Conservation (phyloP, 1,140 invertebrate genomes). For the Drosophila pallidifrons region DNA sequence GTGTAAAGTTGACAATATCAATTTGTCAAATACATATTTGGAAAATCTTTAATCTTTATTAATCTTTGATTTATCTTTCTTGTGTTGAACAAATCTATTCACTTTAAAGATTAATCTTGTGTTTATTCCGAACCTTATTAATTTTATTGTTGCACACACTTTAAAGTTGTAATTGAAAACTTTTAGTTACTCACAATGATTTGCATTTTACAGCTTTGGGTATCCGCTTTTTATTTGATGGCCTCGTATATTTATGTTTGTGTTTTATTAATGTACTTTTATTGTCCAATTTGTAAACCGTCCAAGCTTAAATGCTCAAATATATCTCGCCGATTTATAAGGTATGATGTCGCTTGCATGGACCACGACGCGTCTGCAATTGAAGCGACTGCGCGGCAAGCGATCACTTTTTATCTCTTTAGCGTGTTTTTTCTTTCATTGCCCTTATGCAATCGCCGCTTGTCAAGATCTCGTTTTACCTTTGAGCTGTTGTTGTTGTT, state of each 20-base stretch:
- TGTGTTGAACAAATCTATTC: not conserved
- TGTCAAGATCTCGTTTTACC: slow-evolving; percentile 58
- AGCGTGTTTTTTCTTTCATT: slow-evolving; percentile 28
- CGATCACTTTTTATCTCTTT: slow-evolving; percentile 69
- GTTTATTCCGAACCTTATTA: not conserved
- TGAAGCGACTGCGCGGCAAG: slow-evolving; percentile 53
- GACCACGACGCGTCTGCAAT: slow-evolving; percentile 71
- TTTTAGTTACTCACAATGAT: slow-evolving; percentile 66
- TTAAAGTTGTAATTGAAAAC: not conserved
- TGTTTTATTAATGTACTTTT: slow-evolving; percentile 17
- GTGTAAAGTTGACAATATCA: not conserved
- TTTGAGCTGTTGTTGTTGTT: slow-evolving; percentile 6
- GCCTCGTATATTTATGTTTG: slow-evolving; percentile 27
- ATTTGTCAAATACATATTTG: too few relatives aligned
- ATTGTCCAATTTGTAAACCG: slow-evolving; percentile 45
- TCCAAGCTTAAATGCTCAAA: slow-evolving; percentile 55
- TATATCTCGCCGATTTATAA: slow-evolving; percentile 45
- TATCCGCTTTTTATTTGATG: slow-evolving; percentile 49
- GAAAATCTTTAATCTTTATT: too few relatives aligned
- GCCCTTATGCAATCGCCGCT: slow-evolving; percentile 75
- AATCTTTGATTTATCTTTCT: too few relatives aligned
- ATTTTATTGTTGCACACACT: not conserved
- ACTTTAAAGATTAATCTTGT: not conserved
- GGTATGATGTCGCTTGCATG: slow-evolving; percentile 43
- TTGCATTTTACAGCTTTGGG: slow-evolving; percentile 54